Base-by-base conservation (phyloP, 35 echinoderm and acorn worm genomes). In the Apostichopus parvimensis region DNA sequence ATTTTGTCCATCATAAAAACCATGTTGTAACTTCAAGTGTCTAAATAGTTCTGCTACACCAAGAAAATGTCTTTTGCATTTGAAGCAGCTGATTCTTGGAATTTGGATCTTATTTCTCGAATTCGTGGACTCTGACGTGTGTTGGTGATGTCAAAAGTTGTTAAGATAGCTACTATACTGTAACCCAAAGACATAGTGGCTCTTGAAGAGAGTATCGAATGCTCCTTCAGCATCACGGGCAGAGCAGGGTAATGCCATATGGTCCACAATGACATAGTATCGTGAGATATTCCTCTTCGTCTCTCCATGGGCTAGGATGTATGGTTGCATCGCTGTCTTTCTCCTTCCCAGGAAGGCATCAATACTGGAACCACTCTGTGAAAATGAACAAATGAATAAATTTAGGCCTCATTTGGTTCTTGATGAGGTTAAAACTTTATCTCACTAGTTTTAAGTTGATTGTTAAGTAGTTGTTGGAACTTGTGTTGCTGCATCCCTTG, bases 1-100 rank as follows among this genome's bases (percentile, higher is more conserved):
- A 56, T 92, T 92, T 21, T 83, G 17, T 28, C 79, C 81, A 85
- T 86, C 80, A 86, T 53, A 85, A 9, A 92, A 61, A n/a, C 91
- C 91, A 53, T 85, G 79, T 9, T 22, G 52, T 23, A 73, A 20
- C 23, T 53, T 45, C 2, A 92, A 92, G 82, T 92, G 81, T 92
- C 83, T 80, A 72, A 92, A 53, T 73, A 92, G 71, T 55, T 77
- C 56, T 17, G 91, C 2, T 83, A 55, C 56, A 45, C 20, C 13
- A 11, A 61, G 6, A 92, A 86, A 73, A 14, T 83, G 4, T 23
- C 24, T 73, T 8, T 92, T 8, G 62, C 91, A 92, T 52, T 73
- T 92, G 53, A 92, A 92, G 62, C 80, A 92, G 83, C 64, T 92
- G 61, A 77, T 90, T 56, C 80, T 83, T 83, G 80, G 7, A 5